Evolutionary conservation across 2,113 vertebrate genomes (phyloP), one percentile per base, ranked within the genome.

Genomic region (Strix aluco): DNA sequence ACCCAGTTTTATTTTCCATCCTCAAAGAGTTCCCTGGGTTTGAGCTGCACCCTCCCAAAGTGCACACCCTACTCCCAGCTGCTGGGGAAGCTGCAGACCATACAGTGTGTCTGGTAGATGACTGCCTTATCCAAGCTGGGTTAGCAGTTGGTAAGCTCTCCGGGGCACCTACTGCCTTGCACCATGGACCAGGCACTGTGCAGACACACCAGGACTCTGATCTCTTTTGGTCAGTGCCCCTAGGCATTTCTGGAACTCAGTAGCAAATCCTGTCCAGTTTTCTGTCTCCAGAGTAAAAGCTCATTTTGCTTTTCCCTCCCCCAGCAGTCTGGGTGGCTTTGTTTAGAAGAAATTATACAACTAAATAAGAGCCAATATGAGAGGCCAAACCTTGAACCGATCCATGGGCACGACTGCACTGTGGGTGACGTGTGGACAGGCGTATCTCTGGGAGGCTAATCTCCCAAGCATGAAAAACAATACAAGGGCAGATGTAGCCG

Each of bases 151-250:
- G 25, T 11, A 38, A 84, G 18, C 36, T 61, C 27, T 57, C 58
- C 0, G 0, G 29, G 40, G 9, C 71, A 75, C n/a, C 0, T 0
- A 11, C 19, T 38, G 61, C 42, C 47, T 81, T 32, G 22, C 26
- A 20, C 51, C 2, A 1, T 0, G 2, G 34, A 25, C 22, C 0
- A 0, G 42, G 52, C 1, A 0, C 55, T 36, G 42, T 49, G 47
- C 55, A 79, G 70, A 49, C 18, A 32, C 57, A 32, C 30, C 55
- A n/a, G 27, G 26, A n/a, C 85, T 83, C 44, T 55, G 38, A 71
- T 47, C 44, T 52, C 23, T 67, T 75, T 83, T 72, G 88, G 20
- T 94, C 21, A 63, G 57, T 75, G 29, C 52, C 34, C 44, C 30
- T 18, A 26, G 49, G 26, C 2, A 1, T 86, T 88, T 77, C 79